Percentiles rank a stretch among this genome's conserved stretches.
Evolutionary conservation across 2,113 vertebrate species (phyloP).

Genomic region (Ceyx melanurus): DNA sequence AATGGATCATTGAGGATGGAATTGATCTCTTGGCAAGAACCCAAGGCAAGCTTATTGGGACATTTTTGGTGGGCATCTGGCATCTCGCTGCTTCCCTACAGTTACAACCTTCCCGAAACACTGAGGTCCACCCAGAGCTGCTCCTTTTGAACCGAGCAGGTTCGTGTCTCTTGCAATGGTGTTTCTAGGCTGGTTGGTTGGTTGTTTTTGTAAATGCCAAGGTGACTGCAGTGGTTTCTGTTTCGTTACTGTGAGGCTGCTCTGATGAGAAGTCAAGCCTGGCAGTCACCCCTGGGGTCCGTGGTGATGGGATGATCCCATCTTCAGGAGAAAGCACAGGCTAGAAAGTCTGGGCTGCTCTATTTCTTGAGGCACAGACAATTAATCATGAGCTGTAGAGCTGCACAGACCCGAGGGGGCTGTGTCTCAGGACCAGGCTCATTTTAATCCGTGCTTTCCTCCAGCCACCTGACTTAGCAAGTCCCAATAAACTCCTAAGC

Average conservation of each 20-base stretch:
- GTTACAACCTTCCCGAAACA: neutral
- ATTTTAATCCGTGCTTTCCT: conserved; percentile 33
- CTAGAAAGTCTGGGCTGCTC: neutral
- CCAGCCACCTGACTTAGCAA: neutral
- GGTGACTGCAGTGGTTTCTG: neutral
- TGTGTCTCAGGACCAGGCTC: neutral
- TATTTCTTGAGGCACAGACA: neutral
- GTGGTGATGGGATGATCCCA: too few species aligned
- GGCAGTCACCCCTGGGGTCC: fast-evolving
- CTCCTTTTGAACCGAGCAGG: neutral
- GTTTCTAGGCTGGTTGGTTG: neutral
- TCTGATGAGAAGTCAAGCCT: fast-evolving
- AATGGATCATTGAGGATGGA: neutral
- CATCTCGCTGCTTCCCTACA: neutral
- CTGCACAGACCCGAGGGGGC: neutral
- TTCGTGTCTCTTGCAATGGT: neutral
- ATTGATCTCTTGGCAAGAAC: neutral
- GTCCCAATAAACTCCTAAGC: neutral
- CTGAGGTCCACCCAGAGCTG: neutral
- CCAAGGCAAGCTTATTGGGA: neutral
- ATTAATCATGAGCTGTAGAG: neutral
- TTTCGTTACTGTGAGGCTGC: neutral
- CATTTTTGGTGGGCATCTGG: neutral
- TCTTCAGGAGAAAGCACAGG: neutral
- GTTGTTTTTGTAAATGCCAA: neutral